phyloP scores from a whole-genome alignment of 1,140 invertebrate genomes.

The Ceratosolen solmsi region DNA sequence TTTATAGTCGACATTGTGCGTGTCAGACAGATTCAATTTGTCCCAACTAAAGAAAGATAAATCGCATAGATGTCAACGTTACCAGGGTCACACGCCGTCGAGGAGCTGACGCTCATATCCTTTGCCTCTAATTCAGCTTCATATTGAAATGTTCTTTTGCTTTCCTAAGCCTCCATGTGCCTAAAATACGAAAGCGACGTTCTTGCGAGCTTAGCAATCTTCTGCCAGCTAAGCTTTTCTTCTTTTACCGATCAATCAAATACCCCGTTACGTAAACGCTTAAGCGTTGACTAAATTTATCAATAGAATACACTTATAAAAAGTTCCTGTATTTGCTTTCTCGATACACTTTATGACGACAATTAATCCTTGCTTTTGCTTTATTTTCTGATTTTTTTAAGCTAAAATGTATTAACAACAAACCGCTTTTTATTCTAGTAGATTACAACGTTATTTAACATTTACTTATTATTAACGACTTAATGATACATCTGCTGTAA shows the following conservation, averaged over 20 bases:
- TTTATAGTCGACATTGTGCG: slow-evolving; percentile 22
- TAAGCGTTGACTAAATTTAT: too few relatives aligned
- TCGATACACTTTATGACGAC: too few relatives aligned
- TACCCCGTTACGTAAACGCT: not conserved
- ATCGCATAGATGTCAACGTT: slow-evolving; percentile 72
- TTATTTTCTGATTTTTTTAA: too few relatives aligned
- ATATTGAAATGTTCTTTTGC: slow-evolving; percentile 23
- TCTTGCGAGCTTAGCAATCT: not conserved
- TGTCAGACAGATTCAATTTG: slow-evolving; percentile 60
- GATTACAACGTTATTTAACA: too few relatives aligned
- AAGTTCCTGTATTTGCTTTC: too few relatives aligned
- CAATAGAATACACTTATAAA: too few relatives aligned
- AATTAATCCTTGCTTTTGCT: too few relatives aligned
- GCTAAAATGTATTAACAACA: too few relatives aligned
- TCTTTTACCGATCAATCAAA: not conserved
- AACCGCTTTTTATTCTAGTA: too few relatives aligned
- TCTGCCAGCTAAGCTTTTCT: not conserved
- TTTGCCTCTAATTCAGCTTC: slow-evolving; percentile 47
- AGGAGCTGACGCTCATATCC: slow-evolving; percentile 32
- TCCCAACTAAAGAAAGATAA: slow-evolving; percentile 70
- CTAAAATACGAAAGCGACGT: not conserved
- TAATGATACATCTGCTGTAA: too few relatives aligned
- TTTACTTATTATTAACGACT: too few relatives aligned
- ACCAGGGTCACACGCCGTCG: slow-evolving; percentile 61
- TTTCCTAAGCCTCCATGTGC: slow-evolving; percentile 1